A percentile compares a stretch with the other conserved stretches of the same genome.
phyloP scores from a whole-genome alignment of 2,888 invertebrate species.

The Luffia ferchaultella region DNA sequence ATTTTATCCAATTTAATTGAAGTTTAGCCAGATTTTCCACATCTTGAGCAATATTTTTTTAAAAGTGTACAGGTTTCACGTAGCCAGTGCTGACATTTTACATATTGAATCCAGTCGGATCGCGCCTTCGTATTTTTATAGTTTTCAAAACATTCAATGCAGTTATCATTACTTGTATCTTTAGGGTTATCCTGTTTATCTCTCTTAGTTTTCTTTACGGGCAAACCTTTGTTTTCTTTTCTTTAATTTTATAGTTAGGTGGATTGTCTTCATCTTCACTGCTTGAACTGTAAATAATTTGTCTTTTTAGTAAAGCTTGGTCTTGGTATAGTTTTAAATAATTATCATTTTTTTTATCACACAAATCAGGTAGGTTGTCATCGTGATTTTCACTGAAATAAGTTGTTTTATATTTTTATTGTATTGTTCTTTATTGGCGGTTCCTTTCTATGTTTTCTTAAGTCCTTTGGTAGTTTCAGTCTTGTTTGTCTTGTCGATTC shows the following conservation, averaged over 20 bases:
- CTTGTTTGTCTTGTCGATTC: conserved; percentile 1
- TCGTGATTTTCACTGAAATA: not conserved
- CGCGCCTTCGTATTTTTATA: conserved; percentile 9
- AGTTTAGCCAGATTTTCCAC: not conserved
- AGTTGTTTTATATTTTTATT: not conserved
- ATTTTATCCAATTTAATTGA: not conserved
- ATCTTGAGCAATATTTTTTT: not conserved
- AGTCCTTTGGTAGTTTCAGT: conserved; percentile 1
- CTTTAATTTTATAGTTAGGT: conserved; percentile 4
- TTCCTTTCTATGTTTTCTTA: conserved; percentile 1
- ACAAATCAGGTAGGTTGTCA: conserved; percentile 1
- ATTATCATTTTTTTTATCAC: conserved; percentile 3
- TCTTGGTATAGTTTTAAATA: not conserved
- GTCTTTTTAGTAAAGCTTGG: not conserved
- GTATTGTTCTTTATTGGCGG: not conserved
- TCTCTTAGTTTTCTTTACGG: not conserved
- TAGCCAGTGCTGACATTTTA: conserved; percentile 10
- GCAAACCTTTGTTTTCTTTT: not conserved
- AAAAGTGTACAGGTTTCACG: conserved; percentile 9
- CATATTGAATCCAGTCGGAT: conserved; percentile 13
- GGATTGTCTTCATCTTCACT: conserved; percentile 6
- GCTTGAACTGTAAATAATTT: conserved; percentile 1
- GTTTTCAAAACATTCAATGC: conserved; percentile 6
- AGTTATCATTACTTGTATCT: conserved; percentile 3
- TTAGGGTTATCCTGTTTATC: not conserved